Conservation (phyloP, 1,140 invertebrate species). For the Adelges cooleyi region DNA sequence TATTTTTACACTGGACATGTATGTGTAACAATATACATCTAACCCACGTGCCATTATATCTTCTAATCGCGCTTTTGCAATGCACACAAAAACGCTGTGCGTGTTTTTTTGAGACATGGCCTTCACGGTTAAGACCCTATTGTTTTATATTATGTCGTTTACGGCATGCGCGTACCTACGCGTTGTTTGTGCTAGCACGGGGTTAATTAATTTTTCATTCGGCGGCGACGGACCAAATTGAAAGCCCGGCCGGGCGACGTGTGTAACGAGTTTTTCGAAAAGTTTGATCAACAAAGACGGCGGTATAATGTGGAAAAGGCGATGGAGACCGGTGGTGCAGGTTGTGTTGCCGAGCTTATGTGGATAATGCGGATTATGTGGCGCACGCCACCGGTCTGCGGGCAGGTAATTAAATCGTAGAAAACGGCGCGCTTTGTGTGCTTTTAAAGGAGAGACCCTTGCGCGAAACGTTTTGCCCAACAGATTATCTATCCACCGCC, state of each 20-base stretch:
- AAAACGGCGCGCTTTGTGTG: slow-evolving; percentile 6
- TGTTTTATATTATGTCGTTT: too few relatives aligned
- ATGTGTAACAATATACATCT: too few relatives aligned
- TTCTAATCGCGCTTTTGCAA: too few relatives aligned
- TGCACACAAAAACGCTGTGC: too few relatives aligned
- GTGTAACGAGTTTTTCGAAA: neutral
- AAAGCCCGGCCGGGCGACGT: neutral
- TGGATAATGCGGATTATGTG: slow-evolving; percentile 5
- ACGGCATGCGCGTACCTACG: too few relatives aligned
- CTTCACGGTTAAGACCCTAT: too few relatives aligned
- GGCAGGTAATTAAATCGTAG: slow-evolving; percentile 26
- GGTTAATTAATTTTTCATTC: slow-evolving; percentile 27
- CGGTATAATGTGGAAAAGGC: too few relatives aligned
- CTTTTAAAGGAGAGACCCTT: slow-evolving; percentile 16
- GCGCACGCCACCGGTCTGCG: slow-evolving; percentile 1
- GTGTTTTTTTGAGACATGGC: too few relatives aligned
- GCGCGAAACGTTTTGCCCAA: slow-evolving; percentile 10
- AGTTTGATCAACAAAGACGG: slow-evolving; percentile 6
- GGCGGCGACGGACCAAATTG: slow-evolving; percentile 4
- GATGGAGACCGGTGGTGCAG: neutral
- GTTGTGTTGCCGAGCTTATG: neutral
- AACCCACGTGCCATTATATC: too few relatives aligned
- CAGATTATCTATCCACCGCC: neutral
- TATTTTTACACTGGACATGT: too few relatives aligned
- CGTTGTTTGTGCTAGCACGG: too few relatives aligned